Base-by-base conservation (phyloP, 2,888 invertebrate species). In the Acronicta leporina region DNA sequence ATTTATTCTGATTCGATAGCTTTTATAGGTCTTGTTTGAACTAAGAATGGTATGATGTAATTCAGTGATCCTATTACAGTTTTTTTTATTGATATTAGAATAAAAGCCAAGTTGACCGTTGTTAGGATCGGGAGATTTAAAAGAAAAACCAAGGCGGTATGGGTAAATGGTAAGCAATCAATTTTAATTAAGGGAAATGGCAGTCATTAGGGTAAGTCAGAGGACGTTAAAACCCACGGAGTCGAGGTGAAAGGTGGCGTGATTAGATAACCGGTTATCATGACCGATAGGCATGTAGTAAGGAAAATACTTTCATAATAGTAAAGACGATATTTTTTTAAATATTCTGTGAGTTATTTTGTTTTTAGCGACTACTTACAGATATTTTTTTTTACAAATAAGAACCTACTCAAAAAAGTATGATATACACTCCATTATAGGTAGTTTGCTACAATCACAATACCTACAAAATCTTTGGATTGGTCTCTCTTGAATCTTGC, bases 141-240 rank as follows among this genome's bases (percentile, higher is more conserved):
- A 35, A 41, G 62, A 47, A 73, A 62, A 50, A 46, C 43, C 0
- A 16, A 13, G 20, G 50, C n/a, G n/a, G 56, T 56, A 53, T 57
- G 16, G 49, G n/a, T 11, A 20, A 62, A 62, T 54, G 46, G 68
- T 51, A 44, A 44, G 73, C 53, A 51, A 73, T 73, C 47, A 68
- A 73, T 73, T 68, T 62, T 54, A 73, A 73, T 73, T 68, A 68
- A 68, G 68, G 68, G 73, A 69, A 69, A 73, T 62, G 44, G 68
- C 45, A 62, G 46, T 68, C 56, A 68, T 73, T 73, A 73, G 68
- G 46, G 62, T 62, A 68, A 69, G 68, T 53, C 62, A 56, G 73
- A 50, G 56, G 42, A 68, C 46, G 62, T 53, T 67, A 45, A 53
- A 56, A 53, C 49, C 53, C 35, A 56, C 53, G 47, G 63, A 61